Percentiles rank a stretch among this genome's conserved stretches.
phyloP scores from a whole-genome alignment of 2,888 invertebrate species.

The Microctonus aethiopoides region DNA sequence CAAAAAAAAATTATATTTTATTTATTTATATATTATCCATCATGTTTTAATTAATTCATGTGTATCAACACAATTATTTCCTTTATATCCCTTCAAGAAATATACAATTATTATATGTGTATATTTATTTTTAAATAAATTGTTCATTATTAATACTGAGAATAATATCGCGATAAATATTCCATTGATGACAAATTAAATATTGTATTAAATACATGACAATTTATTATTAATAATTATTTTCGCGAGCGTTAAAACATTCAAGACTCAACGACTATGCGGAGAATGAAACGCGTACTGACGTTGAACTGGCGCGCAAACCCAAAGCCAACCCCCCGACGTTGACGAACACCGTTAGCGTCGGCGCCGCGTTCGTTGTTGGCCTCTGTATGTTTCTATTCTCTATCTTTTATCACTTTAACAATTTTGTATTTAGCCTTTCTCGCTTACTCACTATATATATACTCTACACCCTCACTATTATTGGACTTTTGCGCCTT shows the following conservation, averaged over 20 bases:
- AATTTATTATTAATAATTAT: not conserved
- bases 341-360: constrained; percentile 32
- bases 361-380: constrained; percentile 37
- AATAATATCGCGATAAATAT: too few species aligned
- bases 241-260: not conserved
- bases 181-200: too few species aligned
- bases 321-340: constrained; percentile 22
- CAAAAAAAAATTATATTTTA: not conserved
- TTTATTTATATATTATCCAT: too few species aligned
- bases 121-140: too few species aligned
- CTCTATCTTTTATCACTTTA: not conserved
- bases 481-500: constrained; percentile 21
- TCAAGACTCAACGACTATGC: constrained; percentile 34
- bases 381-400: not conserved
- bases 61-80: not conserved
- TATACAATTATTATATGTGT: too few species aligned
- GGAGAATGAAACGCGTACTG: constrained; percentile 53
- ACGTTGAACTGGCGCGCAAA: constrained; percentile 43
- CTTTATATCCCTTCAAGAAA: not conserved
- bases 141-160: too few species aligned
- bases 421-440: not conserved
- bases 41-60: not conserved
- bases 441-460: not conserved
- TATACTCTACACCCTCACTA: constrained; percentile 19
- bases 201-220: too few species aligned